phyloP scores from a whole-genome alignment of 2,113 vertebrate genomes.

The Ameiurus melas region DNA sequence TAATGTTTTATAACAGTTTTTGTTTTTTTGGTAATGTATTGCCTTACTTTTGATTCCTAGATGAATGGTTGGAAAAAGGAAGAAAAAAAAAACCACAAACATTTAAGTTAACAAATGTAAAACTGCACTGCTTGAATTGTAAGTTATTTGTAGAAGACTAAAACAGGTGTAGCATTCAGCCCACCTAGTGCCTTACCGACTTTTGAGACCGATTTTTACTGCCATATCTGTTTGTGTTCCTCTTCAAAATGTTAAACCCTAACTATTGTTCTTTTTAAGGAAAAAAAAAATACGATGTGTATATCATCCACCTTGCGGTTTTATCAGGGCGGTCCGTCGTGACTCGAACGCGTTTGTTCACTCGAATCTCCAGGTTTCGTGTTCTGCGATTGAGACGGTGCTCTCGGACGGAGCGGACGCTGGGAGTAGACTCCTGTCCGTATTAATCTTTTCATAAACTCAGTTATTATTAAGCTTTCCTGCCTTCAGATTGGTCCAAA shows the following conservation, averaged over 20 bases:
- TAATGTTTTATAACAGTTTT: slow-evolving; percentile 52
- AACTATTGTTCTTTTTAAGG: slow-evolving; percentile 3
- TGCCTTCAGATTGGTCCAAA: not conserved
- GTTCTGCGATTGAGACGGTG: not conserved
- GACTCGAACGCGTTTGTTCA: not conserved
- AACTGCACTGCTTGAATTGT: slow-evolving; percentile 99
- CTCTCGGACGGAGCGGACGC: not conserved
- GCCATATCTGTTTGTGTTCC: slow-evolving; percentile 79
- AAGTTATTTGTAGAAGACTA: slow-evolving; percentile 99
- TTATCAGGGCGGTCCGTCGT: not conserved
- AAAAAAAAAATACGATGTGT: not conserved
- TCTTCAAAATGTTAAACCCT: slow-evolving; percentile 57
- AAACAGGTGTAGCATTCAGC: slow-evolving; percentile 84
- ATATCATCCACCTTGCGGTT: slow-evolving; percentile 1
- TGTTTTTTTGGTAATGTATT: slow-evolving; percentile 84
- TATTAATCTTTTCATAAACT: not conserved
- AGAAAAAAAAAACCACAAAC: slow-evolving; percentile 80
- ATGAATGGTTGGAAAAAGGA: slow-evolving; percentile 88
- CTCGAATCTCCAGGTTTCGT: not conserved
- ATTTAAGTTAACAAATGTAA: slow-evolving; percentile 97
- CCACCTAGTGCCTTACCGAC: slow-evolving; percentile 93
- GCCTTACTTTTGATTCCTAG: slow-evolving; percentile 85
- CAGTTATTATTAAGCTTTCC: too few relatives aligned
- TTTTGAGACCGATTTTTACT: slow-evolving; percentile 75
- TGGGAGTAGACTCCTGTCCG: not conserved